These are phyloP conservation scores for Phalacrocorax aristotelis DNA, from an alignment of 2,113 vertebrate genomes.

Conservation along the genomic window DNA sequence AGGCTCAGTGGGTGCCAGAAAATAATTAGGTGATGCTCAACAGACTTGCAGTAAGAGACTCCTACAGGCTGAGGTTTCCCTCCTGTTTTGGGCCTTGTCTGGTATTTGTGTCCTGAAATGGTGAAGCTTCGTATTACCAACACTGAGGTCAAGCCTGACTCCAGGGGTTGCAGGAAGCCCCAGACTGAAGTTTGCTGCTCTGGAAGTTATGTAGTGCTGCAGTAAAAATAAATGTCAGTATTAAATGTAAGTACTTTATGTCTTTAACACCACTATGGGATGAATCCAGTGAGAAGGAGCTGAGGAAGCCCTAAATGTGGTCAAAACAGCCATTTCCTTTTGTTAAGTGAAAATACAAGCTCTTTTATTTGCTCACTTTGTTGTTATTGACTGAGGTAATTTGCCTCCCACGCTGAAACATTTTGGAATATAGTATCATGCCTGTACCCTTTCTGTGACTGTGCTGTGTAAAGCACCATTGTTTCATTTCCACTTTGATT, in stretches of 20 bases:
- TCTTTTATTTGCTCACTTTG: conserved; percentile 30
- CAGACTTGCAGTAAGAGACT: background rate
- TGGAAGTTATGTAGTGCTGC: background rate
- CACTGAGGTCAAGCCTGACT: background rate
- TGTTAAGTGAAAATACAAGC: background rate
- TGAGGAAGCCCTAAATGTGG: background rate
- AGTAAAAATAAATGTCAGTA: background rate
- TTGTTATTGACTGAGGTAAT: conserved; percentile 19
- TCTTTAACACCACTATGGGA: background rate
- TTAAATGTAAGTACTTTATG: background rate
- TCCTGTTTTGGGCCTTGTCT: background rate
- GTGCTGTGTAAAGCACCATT: background rate
- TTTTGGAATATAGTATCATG: background rate
- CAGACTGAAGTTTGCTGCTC: background rate
- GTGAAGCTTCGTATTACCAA: background rate
- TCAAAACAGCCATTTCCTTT: conserved; percentile 3
- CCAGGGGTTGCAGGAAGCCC: background rate
- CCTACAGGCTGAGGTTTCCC: background rate
- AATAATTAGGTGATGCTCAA: background rate
- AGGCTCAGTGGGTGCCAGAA: background rate
- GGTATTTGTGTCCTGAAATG: background rate
- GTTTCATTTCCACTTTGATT: background rate
- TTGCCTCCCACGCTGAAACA: conserved; percentile 14
- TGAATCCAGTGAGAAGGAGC: background rate
- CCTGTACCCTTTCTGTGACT: background rate